Base-by-base conservation (phyloP, 1,140 invertebrate species). In the Chlorops oryzae region DNA sequence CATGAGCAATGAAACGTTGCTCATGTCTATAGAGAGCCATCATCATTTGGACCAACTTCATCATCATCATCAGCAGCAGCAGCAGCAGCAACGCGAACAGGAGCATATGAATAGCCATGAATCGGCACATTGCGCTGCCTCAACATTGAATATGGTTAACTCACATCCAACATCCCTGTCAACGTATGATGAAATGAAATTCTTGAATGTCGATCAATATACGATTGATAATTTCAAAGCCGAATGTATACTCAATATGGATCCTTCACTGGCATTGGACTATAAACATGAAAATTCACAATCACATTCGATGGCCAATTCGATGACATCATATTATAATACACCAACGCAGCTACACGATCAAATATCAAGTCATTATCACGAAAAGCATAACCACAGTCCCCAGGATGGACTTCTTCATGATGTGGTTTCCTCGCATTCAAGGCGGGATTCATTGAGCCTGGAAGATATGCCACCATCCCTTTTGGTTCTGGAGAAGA, bases 171-270 rank as follows among this genome's bases (percentile, higher is more conserved):
- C 59, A 6, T 55, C 59, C 27, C 55, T 54, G 23, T 65, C 65
- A n/a, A 62, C 65, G 38, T 71, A 71, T 40, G 69, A 72, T 21
- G 69, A 70, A 55, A 72, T 72, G 59, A 72, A 72, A 51, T 72
- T 65, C 44, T 59, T 72, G 18, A 65, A 61, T 51, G 66, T 71
- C 17, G 69, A 72, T 57, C 68, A 72, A 51, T 72, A 68, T 24
- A 71, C 64, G 50, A 72, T 72, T 49, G 69, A 72, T 32, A 67
- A 62, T 52, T 70, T 71, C 45, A 69, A 70, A 51, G 62, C 64
- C 28, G 69, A 72, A 47, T 71, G 69, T 47, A 71, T 72, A 2
- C 54, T 72, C 1, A 71, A 65, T 55, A 55, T 71, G 56, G 64
- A 71, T 49, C 65, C 69, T 28, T 45, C 51, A 5, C 48, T 64